Conservation (phyloP, 2,888 invertebrate genomes). For the Orthosia incerta region DNA sequence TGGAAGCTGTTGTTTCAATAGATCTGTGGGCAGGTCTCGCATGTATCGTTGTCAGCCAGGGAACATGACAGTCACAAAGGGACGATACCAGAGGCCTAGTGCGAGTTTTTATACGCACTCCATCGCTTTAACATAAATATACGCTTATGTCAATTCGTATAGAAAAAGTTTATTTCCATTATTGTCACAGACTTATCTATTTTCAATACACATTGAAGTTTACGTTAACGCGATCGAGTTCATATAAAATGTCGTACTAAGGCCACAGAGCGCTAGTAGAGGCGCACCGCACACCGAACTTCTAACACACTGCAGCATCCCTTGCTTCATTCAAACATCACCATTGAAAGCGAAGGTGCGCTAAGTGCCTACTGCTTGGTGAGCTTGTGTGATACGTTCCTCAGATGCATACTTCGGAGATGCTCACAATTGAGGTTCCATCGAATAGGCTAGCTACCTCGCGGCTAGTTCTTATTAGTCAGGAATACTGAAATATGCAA, state of each 20-base stretch:
- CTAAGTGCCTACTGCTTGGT: not conserved
- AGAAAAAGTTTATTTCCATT: no score
- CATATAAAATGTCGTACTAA: no score
- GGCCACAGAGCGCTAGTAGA: not conserved
- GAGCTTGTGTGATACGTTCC: not conserved
- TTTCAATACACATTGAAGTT: no score
- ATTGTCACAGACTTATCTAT: no score
- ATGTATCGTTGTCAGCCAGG: not conserved
- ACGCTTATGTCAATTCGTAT: no score
- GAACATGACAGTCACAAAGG: not conserved
- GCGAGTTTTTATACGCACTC: no score
- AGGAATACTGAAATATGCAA: not conserved
- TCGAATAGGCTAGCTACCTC: not conserved
- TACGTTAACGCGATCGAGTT: no score
- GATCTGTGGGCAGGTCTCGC: not conserved
- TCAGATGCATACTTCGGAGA: constrained; percentile 7
- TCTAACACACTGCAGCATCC: not conserved
- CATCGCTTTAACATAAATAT: no score
- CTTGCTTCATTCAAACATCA: not conserved
- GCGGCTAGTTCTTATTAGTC: not conserved
- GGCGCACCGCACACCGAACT: constrained; percentile 11
- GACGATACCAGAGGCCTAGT: no score
- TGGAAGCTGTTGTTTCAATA: constrained; percentile 11
- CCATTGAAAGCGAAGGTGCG: not conserved
- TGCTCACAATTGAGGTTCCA: not conserved